phyloP scores from a whole-genome alignment of 1,140 invertebrate species.

The Leptoteleia sp. region DNA sequence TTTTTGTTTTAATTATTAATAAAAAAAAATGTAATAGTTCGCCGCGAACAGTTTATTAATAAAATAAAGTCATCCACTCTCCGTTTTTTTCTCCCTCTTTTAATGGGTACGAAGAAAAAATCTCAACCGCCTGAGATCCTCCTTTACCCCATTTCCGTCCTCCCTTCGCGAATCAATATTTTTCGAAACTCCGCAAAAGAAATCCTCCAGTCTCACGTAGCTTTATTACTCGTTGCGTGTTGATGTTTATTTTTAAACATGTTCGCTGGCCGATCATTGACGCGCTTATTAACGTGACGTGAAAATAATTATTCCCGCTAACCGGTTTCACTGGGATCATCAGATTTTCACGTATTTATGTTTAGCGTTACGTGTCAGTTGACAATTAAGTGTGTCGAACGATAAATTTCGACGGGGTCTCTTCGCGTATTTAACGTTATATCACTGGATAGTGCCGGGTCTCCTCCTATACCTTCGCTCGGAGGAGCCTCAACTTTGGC shows the following conservation, averaged over 20 bases:
- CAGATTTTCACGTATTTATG: background rate
- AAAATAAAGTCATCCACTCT: too few relatives aligned
- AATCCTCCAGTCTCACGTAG: background rate
- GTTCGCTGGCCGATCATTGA: too few relatives aligned
- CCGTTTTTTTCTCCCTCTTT: too few relatives aligned
- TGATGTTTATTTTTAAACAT: too few relatives aligned
- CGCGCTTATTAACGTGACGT: too few relatives aligned
- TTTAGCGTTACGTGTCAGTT: background rate
- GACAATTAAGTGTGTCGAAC: background rate
- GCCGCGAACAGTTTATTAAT: too few relatives aligned
- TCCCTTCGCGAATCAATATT: slow-evolving; percentile 40
- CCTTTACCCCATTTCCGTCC: slow-evolving; percentile 25
- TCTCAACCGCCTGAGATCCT: slow-evolving; percentile 30
- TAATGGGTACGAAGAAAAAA: too few relatives aligned
- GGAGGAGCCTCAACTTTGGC: slow-evolving; percentile 31
- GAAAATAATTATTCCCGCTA: too few relatives aligned
- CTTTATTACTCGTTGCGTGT: too few relatives aligned
- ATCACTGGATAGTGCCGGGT: slow-evolving; percentile 42
- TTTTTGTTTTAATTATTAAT: too few relatives aligned
- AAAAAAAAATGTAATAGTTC: too few relatives aligned
- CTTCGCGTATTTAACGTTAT: slow-evolving; percentile 28
- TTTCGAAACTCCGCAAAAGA: slow-evolving; percentile 41
- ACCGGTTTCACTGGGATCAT: too few relatives aligned
- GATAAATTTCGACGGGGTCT: slow-evolving; percentile 23
- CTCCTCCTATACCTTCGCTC: slow-evolving; percentile 30